Evolutionary conservation across 2,888 invertebrate genomes (phyloP), one percentile per base, ranked within the genome.

Genomic region (Kuschelorhynchus macadamiae): DNA sequence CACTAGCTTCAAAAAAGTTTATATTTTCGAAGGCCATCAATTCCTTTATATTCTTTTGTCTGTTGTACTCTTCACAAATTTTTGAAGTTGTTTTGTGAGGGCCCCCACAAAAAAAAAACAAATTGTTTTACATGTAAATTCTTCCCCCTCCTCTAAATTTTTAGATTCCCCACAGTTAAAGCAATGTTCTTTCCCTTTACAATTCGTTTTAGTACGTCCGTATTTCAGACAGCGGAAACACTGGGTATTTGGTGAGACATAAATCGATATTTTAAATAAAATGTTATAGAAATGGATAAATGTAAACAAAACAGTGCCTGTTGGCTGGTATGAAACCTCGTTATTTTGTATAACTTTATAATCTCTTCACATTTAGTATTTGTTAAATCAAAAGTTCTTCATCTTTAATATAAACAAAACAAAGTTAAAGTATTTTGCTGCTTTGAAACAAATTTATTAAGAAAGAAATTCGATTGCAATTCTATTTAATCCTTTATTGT

Each of bases 171-270:
- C 16, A 9, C 49, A 49, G 21, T 32, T 32, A 32, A 49, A 32
- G 32, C 32, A 32, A 0, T 16, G 9, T 32, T 49, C 30, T 14
- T 49, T 49, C 1, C 49, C 61, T 32, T 52, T 61, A n/a, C 42
- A 25, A 12, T 20, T 39, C 8, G 18, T 41, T 41, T 41, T 50
- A 2, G 50, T 61, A 11, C 41, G 61, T 11, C 50, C 41, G 17
- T 52, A 52, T 16, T 32, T n/a, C 7, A 49, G 11, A 8, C 32
- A 49, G 14, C 30, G 5, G 11, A 14, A 49, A 30, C 30, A 61
- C n/a, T 61, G 61, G 1, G 50, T 61, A 1, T 50, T 52, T 7
- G 61, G 61, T 2, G 50, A 42, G 14, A 57, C 30, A 32, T 52
- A 61, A 1, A 30, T n/a, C 8, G 5, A 2, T 17, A 50, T 39